Base-by-base conservation (phyloP, 2,888 invertebrate species). In the Dioctria rufipes region DNA sequence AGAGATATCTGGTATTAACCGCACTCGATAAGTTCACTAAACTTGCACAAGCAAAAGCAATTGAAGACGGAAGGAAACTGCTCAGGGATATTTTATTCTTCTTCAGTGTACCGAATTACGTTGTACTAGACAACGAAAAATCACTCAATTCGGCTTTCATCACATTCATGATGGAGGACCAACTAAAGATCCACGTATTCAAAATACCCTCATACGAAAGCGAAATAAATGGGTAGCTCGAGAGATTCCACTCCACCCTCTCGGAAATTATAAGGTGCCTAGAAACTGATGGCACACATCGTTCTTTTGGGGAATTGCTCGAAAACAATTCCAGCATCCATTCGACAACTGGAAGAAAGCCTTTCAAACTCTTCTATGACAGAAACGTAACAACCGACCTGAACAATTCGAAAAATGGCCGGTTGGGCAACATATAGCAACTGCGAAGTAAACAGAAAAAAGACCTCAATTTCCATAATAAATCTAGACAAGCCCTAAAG, bases 91-190 rank as follows among this genome's bases (percentile, higher is more conserved):
- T 84, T 8, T n/a, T 83, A 39, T 82, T 83, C 4, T 69, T 39
- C n/a, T 84, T 82, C 25, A 80, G 83, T 3, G 80, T 81, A 13
- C 83, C 84, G 3, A 75, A 83, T 42, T 13, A 43, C 51, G 54
- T 85, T 0, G 83, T 84, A 5, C 83, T 82, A 25, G 84, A 84
- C 40, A 84, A 83, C 5, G 84, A 85, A 77, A 80, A 63, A 37
- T 82, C 84, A 0, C 37, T 85, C 3, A 84, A n/a, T n/a, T n/a
- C n/a, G n/a, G n/a, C n/a, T n/a, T n/a, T n/a, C n/a, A n/a, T n/a
- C n/a, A n/a, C n/a, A 83, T 82, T 82, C 2, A 66, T 84, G 80
- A 60, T 84, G 46, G 71, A 83, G 63, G 80, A 83, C 3, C 80
- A 82, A 43, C 66, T 84, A 3, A 77, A 78, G 37, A 83, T 84